Evolutionary conservation across 2,113 vertebrate genomes (phyloP).

Genomic region (Microcebus lehilahytsara): DNA sequence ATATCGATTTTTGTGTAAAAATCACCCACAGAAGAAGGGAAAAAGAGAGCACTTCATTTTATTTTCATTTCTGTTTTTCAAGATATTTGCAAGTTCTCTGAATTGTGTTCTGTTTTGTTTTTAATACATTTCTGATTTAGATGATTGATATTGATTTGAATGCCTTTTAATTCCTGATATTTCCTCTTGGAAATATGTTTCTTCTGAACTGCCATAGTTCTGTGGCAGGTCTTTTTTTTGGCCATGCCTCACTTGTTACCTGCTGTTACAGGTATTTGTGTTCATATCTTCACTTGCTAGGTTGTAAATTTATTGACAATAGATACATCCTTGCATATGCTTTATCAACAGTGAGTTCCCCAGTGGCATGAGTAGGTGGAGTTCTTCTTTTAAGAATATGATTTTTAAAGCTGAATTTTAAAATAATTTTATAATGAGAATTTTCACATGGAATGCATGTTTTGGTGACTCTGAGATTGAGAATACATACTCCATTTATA

Average conservation of each 20-base stretch:
- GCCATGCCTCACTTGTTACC: background rate
- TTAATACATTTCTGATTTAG: conserved; percentile 26
- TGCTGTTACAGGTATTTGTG: background rate
- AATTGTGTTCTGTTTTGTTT: background rate
- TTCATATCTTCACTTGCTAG: background rate
- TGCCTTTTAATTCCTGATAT: background rate
- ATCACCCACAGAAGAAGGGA: background rate
- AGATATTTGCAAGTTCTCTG: background rate
- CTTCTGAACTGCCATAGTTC: background rate
- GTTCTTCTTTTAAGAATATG: conserved; percentile 58
- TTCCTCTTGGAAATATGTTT: background rate
- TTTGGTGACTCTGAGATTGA: conserved; percentile 8
- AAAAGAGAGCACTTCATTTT: background rate
- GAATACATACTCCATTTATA: conserved; percentile 7
- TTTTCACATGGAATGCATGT: conserved; percentile 26
- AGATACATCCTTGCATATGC: background rate
- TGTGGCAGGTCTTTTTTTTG: background rate
- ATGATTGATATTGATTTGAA: background rate
- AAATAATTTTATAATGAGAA: conserved; percentile 50
- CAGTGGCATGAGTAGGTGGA: conserved; percentile 52
- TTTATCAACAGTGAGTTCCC: conserved; percentile 55
- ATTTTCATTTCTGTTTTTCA: background rate
- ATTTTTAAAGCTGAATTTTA: conserved; percentile 15
- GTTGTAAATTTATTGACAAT: conserved; percentile 17
- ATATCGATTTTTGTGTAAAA: conserved; percentile 69